Conservation (phyloP, 2,797 vertebrate species). For the Poecilia gillii region DNA sequence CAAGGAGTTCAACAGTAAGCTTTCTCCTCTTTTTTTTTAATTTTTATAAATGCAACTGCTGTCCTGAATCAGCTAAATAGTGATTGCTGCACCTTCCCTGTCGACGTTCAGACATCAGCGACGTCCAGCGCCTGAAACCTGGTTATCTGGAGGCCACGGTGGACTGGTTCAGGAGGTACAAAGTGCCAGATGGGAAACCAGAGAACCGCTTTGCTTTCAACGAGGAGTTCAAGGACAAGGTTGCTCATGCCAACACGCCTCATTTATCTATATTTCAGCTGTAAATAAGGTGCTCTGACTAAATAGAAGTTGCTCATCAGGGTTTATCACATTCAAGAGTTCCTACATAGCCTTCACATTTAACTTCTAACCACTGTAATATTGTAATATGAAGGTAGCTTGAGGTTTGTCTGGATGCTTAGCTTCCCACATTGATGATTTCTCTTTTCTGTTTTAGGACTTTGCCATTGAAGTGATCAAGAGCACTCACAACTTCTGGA, state of each 20-base stretch:
- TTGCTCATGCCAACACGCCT: constrained; percentile 48
- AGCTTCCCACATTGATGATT: not conserved
- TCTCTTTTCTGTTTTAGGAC: constrained; percentile 76
- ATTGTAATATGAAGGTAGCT: too few relatives aligned
- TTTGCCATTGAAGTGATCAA: constrained; percentile 91
- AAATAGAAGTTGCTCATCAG: not conserved
- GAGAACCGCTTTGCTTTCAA: constrained; percentile 96
- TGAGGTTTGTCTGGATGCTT: not conserved
- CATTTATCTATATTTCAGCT: not conserved
- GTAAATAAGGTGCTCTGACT: not conserved
- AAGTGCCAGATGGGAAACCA: constrained; percentile 97
- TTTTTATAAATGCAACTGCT: not conserved
- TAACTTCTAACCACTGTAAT: not conserved
- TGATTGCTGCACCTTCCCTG: not conserved
- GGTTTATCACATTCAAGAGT: not conserved
- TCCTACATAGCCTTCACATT: not conserved
- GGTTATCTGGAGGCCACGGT: constrained; percentile 94
- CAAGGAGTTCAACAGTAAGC: constrained; percentile 85
- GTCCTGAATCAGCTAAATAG: not conserved
- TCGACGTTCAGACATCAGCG: constrained; percentile 84
- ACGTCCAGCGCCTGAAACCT: constrained; percentile 91
- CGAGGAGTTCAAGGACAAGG: constrained; percentile 95
- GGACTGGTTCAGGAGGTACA: constrained; percentile 97
- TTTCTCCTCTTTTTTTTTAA: not conserved
- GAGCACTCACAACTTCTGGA: constrained; percentile 91